phyloP scores from a whole-genome alignment of 1,140 invertebrate species.

The Andrena cerasifolii region DNA sequence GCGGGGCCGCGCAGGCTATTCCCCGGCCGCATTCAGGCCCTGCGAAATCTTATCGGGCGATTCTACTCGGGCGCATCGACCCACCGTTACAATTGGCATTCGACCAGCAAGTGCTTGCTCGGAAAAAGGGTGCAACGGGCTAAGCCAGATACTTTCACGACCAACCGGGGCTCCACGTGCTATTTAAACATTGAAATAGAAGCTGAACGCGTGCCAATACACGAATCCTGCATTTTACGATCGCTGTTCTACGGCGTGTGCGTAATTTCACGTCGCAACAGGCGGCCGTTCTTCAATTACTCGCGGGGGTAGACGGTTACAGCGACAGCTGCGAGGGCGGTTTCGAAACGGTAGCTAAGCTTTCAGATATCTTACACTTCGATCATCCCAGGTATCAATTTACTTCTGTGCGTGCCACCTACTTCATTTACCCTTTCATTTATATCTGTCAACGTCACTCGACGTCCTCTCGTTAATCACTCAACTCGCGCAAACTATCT shows the following conservation, averaged over 20 bases:
- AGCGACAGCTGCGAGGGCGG: too few species aligned
- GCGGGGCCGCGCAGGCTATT: neutral
- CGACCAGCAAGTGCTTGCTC: slow-evolving; percentile 22
- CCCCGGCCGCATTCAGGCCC: neutral
- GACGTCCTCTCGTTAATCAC: too few species aligned
- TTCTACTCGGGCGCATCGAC: slow-evolving; percentile 32
- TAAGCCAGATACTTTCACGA: neutral
- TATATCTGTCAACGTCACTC: too few species aligned
- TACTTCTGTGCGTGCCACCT: too few species aligned
- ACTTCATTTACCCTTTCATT: too few species aligned
- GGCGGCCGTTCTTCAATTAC: slow-evolving; percentile 15
- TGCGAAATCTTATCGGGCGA: slow-evolving; percentile 9
- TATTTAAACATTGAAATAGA: slow-evolving; percentile 3
- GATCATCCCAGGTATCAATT: too few species aligned
- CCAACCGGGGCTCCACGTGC: neutral
- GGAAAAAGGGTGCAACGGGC: slow-evolving; percentile 19
- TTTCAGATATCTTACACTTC: too few species aligned
- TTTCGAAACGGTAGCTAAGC: too few species aligned
- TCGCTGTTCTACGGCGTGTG: neutral
- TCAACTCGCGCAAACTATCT: too few species aligned
- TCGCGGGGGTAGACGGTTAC: neutral
- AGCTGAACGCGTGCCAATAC: slow-evolving; percentile 18
- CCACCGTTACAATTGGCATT: slow-evolving; percentile 32
- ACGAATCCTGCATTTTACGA: too few species aligned
- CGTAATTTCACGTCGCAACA: slow-evolving; percentile 15